phyloP scores from a whole-genome alignment of 2,113 vertebrate species.

The Dryoscopus gambensis region DNA sequence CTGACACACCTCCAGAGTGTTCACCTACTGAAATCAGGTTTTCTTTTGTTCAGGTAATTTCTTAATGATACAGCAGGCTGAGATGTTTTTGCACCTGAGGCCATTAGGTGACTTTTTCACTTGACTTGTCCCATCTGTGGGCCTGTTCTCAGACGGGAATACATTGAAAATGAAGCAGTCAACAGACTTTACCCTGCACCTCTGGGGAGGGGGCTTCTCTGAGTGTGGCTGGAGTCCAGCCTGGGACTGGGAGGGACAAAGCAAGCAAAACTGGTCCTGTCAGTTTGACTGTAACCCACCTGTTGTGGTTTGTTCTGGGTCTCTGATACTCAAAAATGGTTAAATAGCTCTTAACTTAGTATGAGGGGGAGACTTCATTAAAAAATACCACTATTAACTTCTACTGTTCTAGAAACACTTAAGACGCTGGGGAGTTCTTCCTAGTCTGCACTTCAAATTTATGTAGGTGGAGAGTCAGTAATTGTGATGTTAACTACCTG shows the following conservation, averaged over 20 bases:
- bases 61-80: not conserved
- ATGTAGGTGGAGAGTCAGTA: not conserved
- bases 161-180: not conserved
- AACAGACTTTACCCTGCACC: not conserved
- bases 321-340: slow-evolving; percentile 7
- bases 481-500: not conserved
- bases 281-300: not conserved
- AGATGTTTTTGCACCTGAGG: not conserved
- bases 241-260: not conserved
- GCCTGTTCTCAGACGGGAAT: not conserved
- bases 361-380: not conserved
- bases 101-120: not conserved
- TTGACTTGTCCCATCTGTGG: not conserved
- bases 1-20: slow-evolving; percentile 6
- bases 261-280: not conserved
- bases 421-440: not conserved
- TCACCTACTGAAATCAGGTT: not conserved
- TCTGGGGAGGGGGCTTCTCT: not conserved
- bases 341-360: slow-evolving; percentile 31
- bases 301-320: not conserved
- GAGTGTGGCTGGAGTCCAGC: not conserved
- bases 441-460: not conserved
- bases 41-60: not conserved
- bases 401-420: not conserved
- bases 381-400: slow-evolving; percentile 32